These are phyloP conservation scores for Rhinatrema bivittatum DNA, from an alignment of 2,797 vertebrate genomes.

Conservation along the genomic window DNA sequence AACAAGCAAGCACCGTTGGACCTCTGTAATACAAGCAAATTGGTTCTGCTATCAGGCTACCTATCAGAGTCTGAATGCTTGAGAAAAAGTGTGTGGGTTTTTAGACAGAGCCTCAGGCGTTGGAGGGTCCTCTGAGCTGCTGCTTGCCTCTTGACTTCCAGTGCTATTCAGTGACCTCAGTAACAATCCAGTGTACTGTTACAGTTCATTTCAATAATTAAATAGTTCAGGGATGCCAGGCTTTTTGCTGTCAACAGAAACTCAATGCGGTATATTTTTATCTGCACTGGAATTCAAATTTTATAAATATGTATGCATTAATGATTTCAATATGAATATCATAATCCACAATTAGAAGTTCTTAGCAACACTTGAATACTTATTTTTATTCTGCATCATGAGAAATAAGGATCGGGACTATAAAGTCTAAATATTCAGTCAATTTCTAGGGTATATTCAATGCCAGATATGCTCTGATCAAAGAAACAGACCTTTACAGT, in stretches of 20 bases:
- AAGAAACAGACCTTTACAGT: too few relatives aligned
- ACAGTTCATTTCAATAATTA: conserved; percentile 84
- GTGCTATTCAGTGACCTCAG: conserved; percentile 63
- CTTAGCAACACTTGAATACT: too few relatives aligned
- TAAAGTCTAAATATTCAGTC: too few relatives aligned
- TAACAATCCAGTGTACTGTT: conserved; percentile 62
- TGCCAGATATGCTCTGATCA: too few relatives aligned
- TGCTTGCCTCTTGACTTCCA: conserved; percentile 57
- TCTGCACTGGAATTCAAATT: conserved; percentile 33
- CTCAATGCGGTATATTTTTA: conserved; percentile 37
- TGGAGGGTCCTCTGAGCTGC: conserved; percentile 53
- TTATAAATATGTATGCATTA: too few relatives aligned
- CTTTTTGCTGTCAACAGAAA: conserved; percentile 56
- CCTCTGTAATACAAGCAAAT: conserved; percentile 47
- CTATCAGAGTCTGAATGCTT: conserved; percentile 59
- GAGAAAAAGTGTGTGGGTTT: conserved; percentile 65
- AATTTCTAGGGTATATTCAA: too few relatives aligned
- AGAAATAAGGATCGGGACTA: too few relatives aligned
- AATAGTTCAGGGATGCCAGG: conserved; percentile 65
- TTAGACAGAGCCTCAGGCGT: conserved; percentile 69
- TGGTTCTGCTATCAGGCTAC: conserved; percentile 52
- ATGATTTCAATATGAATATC: too few relatives aligned
- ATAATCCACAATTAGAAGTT: too few relatives aligned
- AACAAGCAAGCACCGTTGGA: conserved; percentile 69
- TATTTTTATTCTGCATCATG: too few relatives aligned